Conservation (phyloP, 1,140 invertebrate genomes). For the Armadillidium nasatum region DNA sequence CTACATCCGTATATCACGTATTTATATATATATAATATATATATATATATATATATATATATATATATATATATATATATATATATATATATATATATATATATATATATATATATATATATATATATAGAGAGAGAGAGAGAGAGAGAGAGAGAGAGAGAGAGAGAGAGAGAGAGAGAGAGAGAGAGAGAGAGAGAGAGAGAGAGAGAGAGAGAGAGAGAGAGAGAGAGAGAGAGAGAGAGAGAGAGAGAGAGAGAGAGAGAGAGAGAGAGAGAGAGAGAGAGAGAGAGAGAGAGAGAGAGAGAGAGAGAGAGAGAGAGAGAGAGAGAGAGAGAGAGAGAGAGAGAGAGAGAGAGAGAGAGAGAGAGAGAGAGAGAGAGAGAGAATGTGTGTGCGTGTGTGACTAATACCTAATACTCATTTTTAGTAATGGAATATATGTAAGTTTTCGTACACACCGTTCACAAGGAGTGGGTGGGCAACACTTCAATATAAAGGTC, state of each 20-base stretch:
- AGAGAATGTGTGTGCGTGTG: too few relatives aligned
- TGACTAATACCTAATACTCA: too few relatives aligned
- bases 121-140: too few relatives aligned
- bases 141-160: constrained; percentile 7
- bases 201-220: constrained; percentile 11
- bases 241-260: constrained; percentile 16
- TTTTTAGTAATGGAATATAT: too few relatives aligned
- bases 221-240: constrained; percentile 16
- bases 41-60: constrained; percentile 8
- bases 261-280: constrained; percentile 16
- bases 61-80: background rate
- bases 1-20: too few relatives aligned
- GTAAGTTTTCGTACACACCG: too few relatives aligned
- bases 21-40: constrained; percentile 16
- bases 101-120: background rate
- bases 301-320: constrained; percentile 20
- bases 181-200: background rate
- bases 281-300: constrained; percentile 16
- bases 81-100: constrained; percentile 19
- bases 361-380: constrained; percentile 11
- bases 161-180: constrained; percentile 8
- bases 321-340: constrained; percentile 30
- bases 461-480: too few relatives aligned
- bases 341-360: constrained; percentile 17
- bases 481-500: too few relatives aligned